Percentiles rank a stretch among this genome's conserved stretches.
Conservation (phyloP, 23 tunicate species). For the Trididemnum miniatum region DNA sequence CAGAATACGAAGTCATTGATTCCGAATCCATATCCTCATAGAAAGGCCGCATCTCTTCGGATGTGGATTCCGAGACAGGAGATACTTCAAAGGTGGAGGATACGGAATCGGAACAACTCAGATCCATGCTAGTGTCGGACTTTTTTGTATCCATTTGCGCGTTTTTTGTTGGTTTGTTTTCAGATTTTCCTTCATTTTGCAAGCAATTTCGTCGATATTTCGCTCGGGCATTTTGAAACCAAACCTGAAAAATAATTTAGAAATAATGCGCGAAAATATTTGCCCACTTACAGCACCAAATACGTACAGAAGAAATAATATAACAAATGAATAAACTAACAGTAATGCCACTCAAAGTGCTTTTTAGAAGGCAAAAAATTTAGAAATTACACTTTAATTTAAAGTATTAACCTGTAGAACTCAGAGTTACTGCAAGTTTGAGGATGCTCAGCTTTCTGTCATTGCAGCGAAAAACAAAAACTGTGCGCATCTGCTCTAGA, state of each 20-base stretch:
- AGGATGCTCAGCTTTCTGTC: too few species aligned
- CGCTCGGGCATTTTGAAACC: slow-evolving; percentile 97
- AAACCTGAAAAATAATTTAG: slow-evolving; percentile 64
- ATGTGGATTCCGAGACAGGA: neutral
- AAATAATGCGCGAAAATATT: too few species aligned
- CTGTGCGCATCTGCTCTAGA: too few species aligned
- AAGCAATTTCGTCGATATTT: slow-evolving; percentile 53
- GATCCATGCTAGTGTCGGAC: slow-evolving; percentile 8
- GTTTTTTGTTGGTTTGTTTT: neutral
- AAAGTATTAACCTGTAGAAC: too few species aligned
- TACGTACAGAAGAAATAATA: too few species aligned
- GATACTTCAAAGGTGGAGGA: slow-evolving; percentile 1
- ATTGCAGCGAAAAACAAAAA: too few species aligned
- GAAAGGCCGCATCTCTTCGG: neutral
- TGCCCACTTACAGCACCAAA: too few species aligned
- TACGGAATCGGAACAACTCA: slow-evolving; percentile 20
- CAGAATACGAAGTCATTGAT: slow-evolving; percentile 3
- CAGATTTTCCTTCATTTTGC: neutral
- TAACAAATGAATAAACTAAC: too few species aligned
- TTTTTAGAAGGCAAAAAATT: too few species aligned
- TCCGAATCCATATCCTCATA: neutral
- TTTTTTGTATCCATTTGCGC: neutral
- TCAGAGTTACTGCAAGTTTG: too few species aligned
- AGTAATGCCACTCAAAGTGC: too few species aligned
- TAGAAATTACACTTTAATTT: too few species aligned